Percentiles rank a stretch among this genome's conserved stretches.
Evolutionary conservation across 1,140 invertebrate genomes (phyloP).

Genomic region (Bactericera cockerelli): DNA sequence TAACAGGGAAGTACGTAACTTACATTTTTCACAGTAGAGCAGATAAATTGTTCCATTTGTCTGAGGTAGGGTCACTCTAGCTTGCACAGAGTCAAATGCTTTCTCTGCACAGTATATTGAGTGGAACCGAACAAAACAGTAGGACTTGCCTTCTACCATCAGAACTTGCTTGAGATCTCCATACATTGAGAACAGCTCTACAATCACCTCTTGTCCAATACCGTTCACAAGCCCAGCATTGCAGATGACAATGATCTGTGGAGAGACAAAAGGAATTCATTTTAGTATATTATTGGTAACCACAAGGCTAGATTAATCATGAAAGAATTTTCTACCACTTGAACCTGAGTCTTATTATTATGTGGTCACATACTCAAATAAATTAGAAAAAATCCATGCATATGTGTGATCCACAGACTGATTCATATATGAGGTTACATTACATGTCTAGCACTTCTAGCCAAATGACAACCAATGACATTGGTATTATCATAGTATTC

Average conservation of each 20-base stretch:
- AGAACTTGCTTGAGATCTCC: slow-evolving; percentile 37
- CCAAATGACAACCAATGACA: not conserved
- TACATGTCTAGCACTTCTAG: not conserved
- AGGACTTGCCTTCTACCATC: slow-evolving; percentile 56
- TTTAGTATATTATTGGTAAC: not conserved
- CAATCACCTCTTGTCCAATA: slow-evolving; percentile 41
- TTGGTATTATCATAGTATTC: not conserved
- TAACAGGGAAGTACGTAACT: too few relatives aligned
- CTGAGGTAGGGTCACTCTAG: slow-evolving; percentile 33
- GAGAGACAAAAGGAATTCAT: slow-evolving; percentile 17
- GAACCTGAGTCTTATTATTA: too few relatives aligned
- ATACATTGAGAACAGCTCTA: slow-evolving; percentile 34
- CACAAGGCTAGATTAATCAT: not conserved
- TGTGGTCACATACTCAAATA: too few relatives aligned
- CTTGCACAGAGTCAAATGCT: slow-evolving; percentile 38
- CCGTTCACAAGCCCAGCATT: slow-evolving; percentile 63
- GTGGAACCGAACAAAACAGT: slow-evolving; percentile 48
- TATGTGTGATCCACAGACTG: not conserved
- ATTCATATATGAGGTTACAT: not conserved
- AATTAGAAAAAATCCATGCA: too few relatives aligned
- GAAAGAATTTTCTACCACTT: not conserved
- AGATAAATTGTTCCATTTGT: slow-evolving; percentile 44
- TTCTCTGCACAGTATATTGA: slow-evolving; percentile 31
- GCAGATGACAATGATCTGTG: slow-evolving; percentile 42
- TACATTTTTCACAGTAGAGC: slow-evolving; percentile 40